Evolutionary conservation across 2,888 invertebrate genomes (phyloP).

Genomic region (Thereva unica): DNA sequence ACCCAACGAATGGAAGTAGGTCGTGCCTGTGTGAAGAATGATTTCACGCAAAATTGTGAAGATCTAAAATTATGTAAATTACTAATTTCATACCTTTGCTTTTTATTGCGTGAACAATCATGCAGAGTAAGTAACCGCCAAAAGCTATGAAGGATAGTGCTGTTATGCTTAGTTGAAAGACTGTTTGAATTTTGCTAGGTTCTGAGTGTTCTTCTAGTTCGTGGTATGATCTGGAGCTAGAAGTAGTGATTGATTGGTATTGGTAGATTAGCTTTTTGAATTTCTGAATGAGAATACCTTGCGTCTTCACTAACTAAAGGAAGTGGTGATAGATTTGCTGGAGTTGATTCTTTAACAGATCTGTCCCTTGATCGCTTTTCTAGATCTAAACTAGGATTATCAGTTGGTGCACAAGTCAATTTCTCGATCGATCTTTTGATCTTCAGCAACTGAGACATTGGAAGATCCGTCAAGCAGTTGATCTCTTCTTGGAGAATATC

Average conservation of each 20-base stretch:
- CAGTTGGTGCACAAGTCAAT: slow-evolving; percentile 42
- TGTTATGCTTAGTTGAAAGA: slow-evolving; percentile 78
- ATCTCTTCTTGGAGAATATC: slow-evolving; percentile 16
- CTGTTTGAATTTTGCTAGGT: slow-evolving; percentile 69
- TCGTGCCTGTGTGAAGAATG: slow-evolving; percentile 49
- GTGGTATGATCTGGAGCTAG: slow-evolving; percentile 38
- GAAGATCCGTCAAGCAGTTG: slow-evolving; percentile 65
- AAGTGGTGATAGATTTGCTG: slow-evolving; percentile 39
- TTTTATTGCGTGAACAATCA: slow-evolving; percentile 76
- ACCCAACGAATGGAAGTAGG: slow-evolving; percentile 55
- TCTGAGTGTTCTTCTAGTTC: slow-evolving; percentile 49
- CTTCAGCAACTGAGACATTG: slow-evolving; percentile 69
- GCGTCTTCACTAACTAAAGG: slow-evolving; percentile 44
- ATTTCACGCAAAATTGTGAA: neutral
- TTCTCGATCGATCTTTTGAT: slow-evolving; percentile 58
- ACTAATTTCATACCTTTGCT: slow-evolving; percentile 61
- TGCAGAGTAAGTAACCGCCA: slow-evolving; percentile 78
- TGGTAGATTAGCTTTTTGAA: too few species aligned
- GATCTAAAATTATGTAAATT: neutral
- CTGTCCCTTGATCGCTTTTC: neutral
- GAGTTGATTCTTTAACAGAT: slow-evolving; percentile 17
- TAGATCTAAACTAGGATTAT: slow-evolving; percentile 10
- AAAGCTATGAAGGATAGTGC: slow-evolving; percentile 81
- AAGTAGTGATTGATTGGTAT: neutral
- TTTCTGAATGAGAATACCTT: neutral